Conservation (phyloP, 1,140 invertebrate species). For the Triops longicaudatus region DNA sequence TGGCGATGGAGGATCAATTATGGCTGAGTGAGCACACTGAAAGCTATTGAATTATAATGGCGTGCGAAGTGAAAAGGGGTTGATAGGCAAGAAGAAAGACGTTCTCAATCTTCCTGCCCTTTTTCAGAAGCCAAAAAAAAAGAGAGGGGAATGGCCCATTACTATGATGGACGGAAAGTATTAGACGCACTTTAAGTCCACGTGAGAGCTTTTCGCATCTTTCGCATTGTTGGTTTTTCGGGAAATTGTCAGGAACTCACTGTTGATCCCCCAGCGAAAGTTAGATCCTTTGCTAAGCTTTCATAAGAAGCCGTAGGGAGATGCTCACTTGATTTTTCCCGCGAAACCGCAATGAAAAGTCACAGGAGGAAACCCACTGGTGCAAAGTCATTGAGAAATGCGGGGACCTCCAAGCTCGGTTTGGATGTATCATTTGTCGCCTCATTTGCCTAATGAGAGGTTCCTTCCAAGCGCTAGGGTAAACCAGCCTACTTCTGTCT, state of each 20-base stretch:
- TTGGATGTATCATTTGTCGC: neutral
- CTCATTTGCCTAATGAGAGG: constrained; percentile 9
- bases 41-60: constrained; percentile 15
- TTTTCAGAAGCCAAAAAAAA: neutral
- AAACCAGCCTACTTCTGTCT: neutral
- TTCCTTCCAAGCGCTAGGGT: neutral
- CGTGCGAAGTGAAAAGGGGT: constrained; percentile 1
- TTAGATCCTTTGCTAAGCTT: too few species aligned
- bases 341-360: too few species aligned
- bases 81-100: constrained; percentile 10
- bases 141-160: neutral
- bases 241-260: too few species aligned
- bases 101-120: neutral
- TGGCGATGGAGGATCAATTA: constrained; percentile 5
- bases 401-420: neutral
- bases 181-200: neutral
- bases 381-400: too few species aligned
- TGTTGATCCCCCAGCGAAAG: too few species aligned
- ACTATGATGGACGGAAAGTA: neutral
- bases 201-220: neutral
- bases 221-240: too few species aligned
- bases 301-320: too few species aligned
- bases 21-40: constrained; percentile 10
- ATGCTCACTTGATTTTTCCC: too few species aligned
- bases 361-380: too few species aligned